Conservation (phyloP, 2,797 vertebrate genomes). For the Brachyalestes nurse region DNA sequence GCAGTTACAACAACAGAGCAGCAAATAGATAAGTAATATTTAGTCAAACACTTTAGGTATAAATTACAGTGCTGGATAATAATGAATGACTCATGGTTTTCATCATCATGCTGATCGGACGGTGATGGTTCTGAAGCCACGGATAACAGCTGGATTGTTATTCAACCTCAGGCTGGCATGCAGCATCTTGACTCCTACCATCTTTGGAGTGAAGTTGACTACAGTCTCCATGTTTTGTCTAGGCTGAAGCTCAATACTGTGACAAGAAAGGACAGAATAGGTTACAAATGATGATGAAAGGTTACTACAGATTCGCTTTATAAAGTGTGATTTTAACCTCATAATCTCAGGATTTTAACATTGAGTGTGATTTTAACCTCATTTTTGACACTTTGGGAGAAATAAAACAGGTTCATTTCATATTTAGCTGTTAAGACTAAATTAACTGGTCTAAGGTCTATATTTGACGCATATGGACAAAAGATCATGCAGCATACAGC, state of each 20-base stretch:
- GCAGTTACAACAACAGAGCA: not conserved
- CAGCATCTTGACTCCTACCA: slow-evolving; percentile 74
- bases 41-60: not conserved
- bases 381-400: not conserved
- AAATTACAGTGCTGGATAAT: not conserved
- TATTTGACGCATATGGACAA: not conserved
- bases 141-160: slow-evolving; percentile 57
- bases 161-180: slow-evolving; percentile 68
- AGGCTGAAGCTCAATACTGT: slow-evolving; percentile 68
- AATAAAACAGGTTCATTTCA: not conserved
- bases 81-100: not conserved
- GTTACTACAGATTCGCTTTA: not conserved
- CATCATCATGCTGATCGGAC: slow-evolving; percentile 60
- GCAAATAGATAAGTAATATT: not conserved
- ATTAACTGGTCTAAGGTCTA: not conserved
- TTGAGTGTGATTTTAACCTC: not conserved
- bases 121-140: slow-evolving; percentile 73
- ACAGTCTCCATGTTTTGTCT: slow-evolving; percentile 56
- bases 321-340: not conserved
- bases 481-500: not conserved
- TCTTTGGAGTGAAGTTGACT: slow-evolving; percentile 67
- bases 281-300: not conserved
- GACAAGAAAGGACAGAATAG: not conserved
- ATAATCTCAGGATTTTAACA: not conserved
- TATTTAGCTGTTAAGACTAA: not conserved